These are phyloP conservation scores for Thunnus maccoyii DNA, from an alignment of 2,113 vertebrate species.

Conservation along the genomic window DNA sequence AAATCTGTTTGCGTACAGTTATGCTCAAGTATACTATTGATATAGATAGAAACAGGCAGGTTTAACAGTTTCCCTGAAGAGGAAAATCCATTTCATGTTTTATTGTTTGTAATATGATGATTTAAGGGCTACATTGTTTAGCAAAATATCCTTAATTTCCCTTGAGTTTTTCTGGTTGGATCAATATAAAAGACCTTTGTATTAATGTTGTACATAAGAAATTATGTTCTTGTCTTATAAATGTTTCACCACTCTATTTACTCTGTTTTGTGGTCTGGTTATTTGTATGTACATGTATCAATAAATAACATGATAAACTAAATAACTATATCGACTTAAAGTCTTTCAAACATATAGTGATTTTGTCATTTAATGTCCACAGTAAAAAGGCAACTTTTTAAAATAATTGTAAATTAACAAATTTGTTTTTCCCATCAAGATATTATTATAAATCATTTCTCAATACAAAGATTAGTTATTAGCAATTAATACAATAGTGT, in stretches of 20 bases:
- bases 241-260: not conserved
- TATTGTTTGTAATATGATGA: not conserved
- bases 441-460: not conserved
- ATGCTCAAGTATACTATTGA: not conserved
- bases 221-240: not conserved
- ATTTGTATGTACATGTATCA: not conserved
- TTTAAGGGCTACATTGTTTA: not conserved
- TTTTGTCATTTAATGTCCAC: not conserved
- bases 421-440: no score
- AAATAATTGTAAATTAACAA: not conserved
- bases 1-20: not conserved
- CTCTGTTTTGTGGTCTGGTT: not conserved
- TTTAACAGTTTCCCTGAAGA: constrained; percentile 1
- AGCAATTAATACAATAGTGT: not conserved
- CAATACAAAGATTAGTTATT: not conserved
- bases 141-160: not conserved
- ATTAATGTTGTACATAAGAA: not conserved
- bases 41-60: not conserved
- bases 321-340: not conserved
- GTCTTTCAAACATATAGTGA: not conserved
- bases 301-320: not conserved
- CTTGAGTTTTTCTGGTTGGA: not conserved
- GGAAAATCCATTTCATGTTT: constrained; percentile 1
- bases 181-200: not conserved
- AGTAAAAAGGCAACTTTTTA: not conserved